These are phyloP conservation scores for Lineus longissimus DNA, from an alignment of 1,140 invertebrate genomes.

Conservation along the genomic window DNA sequence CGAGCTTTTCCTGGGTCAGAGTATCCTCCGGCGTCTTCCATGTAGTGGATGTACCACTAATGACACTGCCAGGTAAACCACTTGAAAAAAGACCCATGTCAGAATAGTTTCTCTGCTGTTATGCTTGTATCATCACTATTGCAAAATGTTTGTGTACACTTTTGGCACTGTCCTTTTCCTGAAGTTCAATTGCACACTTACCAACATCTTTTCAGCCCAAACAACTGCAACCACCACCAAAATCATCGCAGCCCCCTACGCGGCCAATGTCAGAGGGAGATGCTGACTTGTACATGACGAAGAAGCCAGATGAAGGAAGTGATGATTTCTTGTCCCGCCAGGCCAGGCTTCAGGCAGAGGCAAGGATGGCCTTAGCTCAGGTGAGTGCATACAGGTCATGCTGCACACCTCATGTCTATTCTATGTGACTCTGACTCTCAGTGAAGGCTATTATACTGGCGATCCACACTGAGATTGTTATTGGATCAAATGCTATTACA, in stretches of 20 bases:
- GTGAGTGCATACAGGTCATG: constrained; percentile 43
- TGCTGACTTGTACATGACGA: constrained; percentile 32
- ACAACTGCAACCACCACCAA: background rate
- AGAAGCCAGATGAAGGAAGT: constrained; percentile 4
- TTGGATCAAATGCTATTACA: too few species aligned
- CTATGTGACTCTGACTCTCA: background rate
- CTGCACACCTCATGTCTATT: background rate
- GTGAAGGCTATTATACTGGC: background rate
- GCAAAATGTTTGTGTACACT: too few species aligned
- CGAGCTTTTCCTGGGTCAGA: too few species aligned
- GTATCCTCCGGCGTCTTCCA: too few species aligned
- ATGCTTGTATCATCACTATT: too few species aligned
- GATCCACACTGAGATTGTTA: too few species aligned
- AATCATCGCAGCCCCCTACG: background rate
- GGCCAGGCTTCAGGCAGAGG: constrained; percentile 82
- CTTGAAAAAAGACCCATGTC: too few species aligned
- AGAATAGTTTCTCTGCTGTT: too few species aligned
- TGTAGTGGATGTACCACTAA: too few species aligned
- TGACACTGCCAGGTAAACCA: too few species aligned
- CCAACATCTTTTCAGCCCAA: constrained; percentile 5
- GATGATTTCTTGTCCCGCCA: constrained; percentile 74
- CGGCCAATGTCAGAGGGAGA: constrained; percentile 11
- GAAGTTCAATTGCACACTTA: too few species aligned
- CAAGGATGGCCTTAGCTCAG: constrained; percentile 81
- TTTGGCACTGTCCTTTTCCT: too few species aligned